These are phyloP conservation scores for Adelphocoris suturalis DNA, from an alignment of 2,888 invertebrate species.

Conservation along the genomic window DNA sequence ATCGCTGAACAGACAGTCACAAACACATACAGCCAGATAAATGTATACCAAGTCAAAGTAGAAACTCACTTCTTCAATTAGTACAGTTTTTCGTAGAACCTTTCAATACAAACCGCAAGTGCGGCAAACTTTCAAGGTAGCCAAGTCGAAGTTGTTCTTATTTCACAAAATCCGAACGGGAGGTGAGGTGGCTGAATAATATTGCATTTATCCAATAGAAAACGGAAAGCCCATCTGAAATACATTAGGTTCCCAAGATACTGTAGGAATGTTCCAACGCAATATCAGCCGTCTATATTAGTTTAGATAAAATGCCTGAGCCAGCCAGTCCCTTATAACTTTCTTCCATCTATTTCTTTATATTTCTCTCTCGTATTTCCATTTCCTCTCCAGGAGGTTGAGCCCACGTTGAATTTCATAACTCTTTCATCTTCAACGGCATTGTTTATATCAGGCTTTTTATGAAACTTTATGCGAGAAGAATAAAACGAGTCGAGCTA, in stretches of 20 bases:
- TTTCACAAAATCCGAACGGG: background rate
- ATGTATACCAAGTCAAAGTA: too few relatives aligned
- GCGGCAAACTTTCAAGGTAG: too few relatives aligned
- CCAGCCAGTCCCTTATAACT: background rate
- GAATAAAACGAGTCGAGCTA: too few relatives aligned
- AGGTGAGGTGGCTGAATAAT: background rate
- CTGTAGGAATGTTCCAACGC: slow-evolving; percentile 15
- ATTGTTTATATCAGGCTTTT: slow-evolving; percentile 9
- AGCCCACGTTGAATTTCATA: background rate
- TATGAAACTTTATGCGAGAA: too few relatives aligned
- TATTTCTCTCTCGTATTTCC: slow-evolving; percentile 8
- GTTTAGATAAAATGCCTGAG: slow-evolving; percentile 7
- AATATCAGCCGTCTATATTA: slow-evolving; percentile 31
- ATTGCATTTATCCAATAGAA: background rate
- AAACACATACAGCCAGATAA: too few relatives aligned
- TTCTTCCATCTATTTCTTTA: slow-evolving; percentile 22
- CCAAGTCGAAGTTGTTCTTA: background rate
- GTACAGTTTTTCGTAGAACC: too few relatives aligned
- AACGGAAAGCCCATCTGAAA: slow-evolving; percentile 23
- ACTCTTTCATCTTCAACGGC: background rate
- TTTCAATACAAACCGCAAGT: too few relatives aligned
- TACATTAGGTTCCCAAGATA: slow-evolving; percentile 22
- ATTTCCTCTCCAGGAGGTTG: slow-evolving; percentile 1
- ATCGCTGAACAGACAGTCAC: too few relatives aligned
- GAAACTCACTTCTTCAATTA: too few relatives aligned